Evolutionary conservation across 2,888 invertebrate species (phyloP), one percentile per base, ranked within the genome.

Genomic region (Anorthoa munda): DNA sequence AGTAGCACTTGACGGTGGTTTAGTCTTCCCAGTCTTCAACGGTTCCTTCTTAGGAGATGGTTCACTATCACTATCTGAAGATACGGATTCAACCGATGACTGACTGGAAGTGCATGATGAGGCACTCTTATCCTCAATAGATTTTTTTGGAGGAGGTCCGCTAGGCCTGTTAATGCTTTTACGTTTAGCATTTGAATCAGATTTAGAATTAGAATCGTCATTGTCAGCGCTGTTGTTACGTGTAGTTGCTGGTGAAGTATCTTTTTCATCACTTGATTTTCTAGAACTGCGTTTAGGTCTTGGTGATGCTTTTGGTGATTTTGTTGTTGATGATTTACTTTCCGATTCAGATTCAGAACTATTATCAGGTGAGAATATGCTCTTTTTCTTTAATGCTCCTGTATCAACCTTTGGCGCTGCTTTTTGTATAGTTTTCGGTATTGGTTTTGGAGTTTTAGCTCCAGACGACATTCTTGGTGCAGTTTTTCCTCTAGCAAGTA

Each of bases 351-450:
- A 93, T 90, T 94, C 94, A 75, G 97, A 93, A 91, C 95, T 95
- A 88, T 98, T 98, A 84, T 98, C 98, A 0, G 98, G 98, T 69
- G 98, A 98, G 88, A 98, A 98, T 88, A 98, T 98, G 88, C 98
- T 98, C 90, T 98, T 98, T 91, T 97, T 98, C 89, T 98, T 98
- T 59, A 92, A 89, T 3, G 92, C 90, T 60, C 92, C 91, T 3
- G 91, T 83, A 72, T 93, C 92, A 71, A 90, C 85, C 72, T 92
- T 89, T 50, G 88, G 80, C 0, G 94, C 83, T 1, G 94, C 86
- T 89, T 96, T 97, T 26, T 92, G 88, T 51, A 92, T 86, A 0
- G 95, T 91, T 92, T 97, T 97, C 2, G 93, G 85, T 26, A 91
- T 87, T 1, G 93, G 92, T 77, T 93, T 95, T 0, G 95, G 94